Evolutionary conservation across 2,888 invertebrate genomes (phyloP).

Genomic region (Autographa pulchrina): DNA sequence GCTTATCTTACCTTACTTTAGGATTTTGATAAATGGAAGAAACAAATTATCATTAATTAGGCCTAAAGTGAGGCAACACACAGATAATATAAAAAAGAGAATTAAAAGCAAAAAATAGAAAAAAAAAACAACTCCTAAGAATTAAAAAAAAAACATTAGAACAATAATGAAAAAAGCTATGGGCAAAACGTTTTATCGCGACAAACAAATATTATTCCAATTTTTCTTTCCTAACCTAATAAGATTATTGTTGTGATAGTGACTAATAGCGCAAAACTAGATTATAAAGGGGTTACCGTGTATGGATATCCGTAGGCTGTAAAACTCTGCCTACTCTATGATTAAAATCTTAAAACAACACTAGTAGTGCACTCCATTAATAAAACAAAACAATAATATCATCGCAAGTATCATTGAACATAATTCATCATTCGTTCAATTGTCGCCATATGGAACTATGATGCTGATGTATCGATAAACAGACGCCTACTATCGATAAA

Average conservation of each 20-base stretch:
- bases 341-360: constrained; percentile 20
- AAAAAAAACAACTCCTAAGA: no score
- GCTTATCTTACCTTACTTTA: not conserved
- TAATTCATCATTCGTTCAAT: constrained; percentile 46
- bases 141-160: no score
- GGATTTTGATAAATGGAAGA: no score
- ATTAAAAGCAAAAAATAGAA: no score
- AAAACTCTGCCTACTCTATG: constrained; percentile 7
- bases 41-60: no score
- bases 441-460: constrained; percentile 36
- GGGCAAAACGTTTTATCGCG: no score
- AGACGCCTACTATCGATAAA: constrained; percentile 53
- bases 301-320: constrained; percentile 1
- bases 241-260: not conserved
- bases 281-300: not conserved
- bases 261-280: not conserved
- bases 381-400: constrained; percentile 34
- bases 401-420: constrained; percentile 27
- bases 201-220: no score
- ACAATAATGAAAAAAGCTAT: no score
- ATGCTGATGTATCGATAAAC: constrained; percentile 45
- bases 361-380: constrained; percentile 23
- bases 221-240: no score
- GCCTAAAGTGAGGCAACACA: no score
- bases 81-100: no score